phyloP scores from a whole-genome alignment of 1,140 invertebrate genomes.

The Leptinotarsa defecta region DNA sequence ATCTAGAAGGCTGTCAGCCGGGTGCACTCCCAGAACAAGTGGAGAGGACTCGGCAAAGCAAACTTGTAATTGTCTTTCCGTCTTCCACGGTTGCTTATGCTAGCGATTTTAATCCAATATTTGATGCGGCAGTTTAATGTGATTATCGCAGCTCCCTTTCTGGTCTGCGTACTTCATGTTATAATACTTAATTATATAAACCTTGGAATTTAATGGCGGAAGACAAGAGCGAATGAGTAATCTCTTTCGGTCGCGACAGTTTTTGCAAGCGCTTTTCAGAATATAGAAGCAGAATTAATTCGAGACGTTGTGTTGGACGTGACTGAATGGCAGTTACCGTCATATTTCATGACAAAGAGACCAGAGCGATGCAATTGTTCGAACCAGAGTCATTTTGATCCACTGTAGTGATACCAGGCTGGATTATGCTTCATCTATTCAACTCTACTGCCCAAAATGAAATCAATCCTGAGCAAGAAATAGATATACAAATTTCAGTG shows the following conservation, averaged over 20 bases:
- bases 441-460: too few relatives aligned
- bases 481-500: too few relatives aligned
- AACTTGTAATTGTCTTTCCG: slow-evolving; percentile 21
- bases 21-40: slow-evolving; percentile 2
- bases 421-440: too few relatives aligned
- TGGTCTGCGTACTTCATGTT: slow-evolving; percentile 15
- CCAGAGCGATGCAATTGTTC: too few relatives aligned
- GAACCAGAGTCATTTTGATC: too few relatives aligned
- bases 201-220: slow-evolving; percentile 12
- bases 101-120: slow-evolving; percentile 26
- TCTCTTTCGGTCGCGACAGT: background rate
- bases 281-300: too few relatives aligned
- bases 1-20: slow-evolving; percentile 5
- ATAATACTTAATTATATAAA: slow-evolving; percentile 29
- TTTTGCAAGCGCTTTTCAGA: too few relatives aligned
- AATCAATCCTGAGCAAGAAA: too few relatives aligned
- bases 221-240: slow-evolving; percentile 2
- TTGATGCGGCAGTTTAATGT: slow-evolving; percentile 24
- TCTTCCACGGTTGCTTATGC: slow-evolving; percentile 16
- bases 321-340: too few relatives aligned
- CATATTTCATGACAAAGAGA: too few relatives aligned
- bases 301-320: too few relatives aligned
- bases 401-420: too few relatives aligned
- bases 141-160: slow-evolving; percentile 26
- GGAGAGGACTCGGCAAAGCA: background rate